Evolutionary conservation across 2,888 invertebrate genomes (phyloP).

Genomic region (Lissocephala sabroskyi): DNA sequence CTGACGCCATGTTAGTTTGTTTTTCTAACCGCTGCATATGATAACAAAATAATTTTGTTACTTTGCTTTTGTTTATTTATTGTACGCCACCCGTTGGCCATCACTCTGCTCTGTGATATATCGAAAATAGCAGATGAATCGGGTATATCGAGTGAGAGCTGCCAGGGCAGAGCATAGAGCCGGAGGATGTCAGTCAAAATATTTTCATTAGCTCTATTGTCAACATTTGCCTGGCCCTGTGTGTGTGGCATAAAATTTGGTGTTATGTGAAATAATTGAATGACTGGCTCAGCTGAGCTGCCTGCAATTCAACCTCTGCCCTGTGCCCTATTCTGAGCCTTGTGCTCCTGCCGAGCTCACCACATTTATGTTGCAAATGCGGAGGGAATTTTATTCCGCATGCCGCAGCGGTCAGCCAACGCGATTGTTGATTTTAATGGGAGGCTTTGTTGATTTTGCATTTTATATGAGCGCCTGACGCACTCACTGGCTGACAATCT

Average conservation of each 20-base stretch:
- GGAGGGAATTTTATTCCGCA: neutral
- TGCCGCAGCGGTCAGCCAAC: neutral
- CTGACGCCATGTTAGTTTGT: too few species aligned
- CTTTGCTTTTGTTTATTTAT: slow-evolving; percentile 41
- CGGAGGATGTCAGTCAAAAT: slow-evolving; percentile 14
- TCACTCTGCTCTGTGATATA: too few species aligned
- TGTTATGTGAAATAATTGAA: neutral
- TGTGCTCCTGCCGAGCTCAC: neutral
- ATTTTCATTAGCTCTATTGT: slow-evolving; percentile 50
- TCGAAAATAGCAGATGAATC: too few species aligned
- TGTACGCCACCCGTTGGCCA: too few species aligned
- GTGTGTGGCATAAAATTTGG: neutral
- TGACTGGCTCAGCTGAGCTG: too few species aligned
- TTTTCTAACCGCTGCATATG: slow-evolving; percentile 27
- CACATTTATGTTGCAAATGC: slow-evolving; percentile 4
- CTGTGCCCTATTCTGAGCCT: too few species aligned
- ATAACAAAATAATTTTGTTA: slow-evolving; percentile 47
- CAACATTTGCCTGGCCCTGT: slow-evolving; percentile 32
- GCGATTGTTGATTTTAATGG: slow-evolving; percentile 42
- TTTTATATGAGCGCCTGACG: slow-evolving; percentile 29
- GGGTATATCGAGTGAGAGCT: too few species aligned
- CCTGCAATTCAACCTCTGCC: too few species aligned
- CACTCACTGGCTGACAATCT: slow-evolving; percentile 21
- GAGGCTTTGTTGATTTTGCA: slow-evolving; percentile 37
- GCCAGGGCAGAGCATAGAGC: slow-evolving; percentile 8